Base-by-base conservation (phyloP, 1,140 invertebrate species). In the Drosophila yakuba region DNA sequence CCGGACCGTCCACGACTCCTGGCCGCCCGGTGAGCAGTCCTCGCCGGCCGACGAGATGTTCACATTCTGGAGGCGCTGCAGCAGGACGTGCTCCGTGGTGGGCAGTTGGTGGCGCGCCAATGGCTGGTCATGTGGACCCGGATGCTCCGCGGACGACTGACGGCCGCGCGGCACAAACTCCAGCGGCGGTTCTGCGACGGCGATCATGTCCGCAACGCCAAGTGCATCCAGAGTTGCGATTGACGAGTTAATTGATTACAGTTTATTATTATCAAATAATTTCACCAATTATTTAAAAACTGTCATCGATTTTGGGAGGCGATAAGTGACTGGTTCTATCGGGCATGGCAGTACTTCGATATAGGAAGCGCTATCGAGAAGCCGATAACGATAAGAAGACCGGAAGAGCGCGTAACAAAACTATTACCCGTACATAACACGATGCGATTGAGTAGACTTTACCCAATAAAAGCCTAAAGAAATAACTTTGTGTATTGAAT, bases 101-200 rank as follows among this genome's bases (percentile, higher is more conserved):
- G 64, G 64, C 0, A 66, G 80, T 59, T 92, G 80, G 66, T 80
- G 68, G 39, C 56, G 92, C 84, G 60, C 86, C 77, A 89, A 52
- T 45, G 93, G 90, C 72, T 91, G 84, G 17, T 92, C 91, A 41
- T 73, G 62, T 8, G 93, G 91, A 63, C 96, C 96, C 52, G 97
- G 97, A 94, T 98, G 97, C 51, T 95, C 95, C 52, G 94, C 92
- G 88, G 97, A 93, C 92, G 96, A 96, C 91, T 96, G 95, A 92
- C 97, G 95, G 86, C 97, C 97, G 94, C 96, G 96, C 86, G 97
- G 97, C 94, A 96, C 94, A 94, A 97, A 98, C 93, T 97, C 97
- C 96, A 80, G 60, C 55, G 85, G 84, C 73, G 84, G 84, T 59
- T 89, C 84, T 84, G 85, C 85, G 77, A 89, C 85, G 77, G 84